Base-by-base conservation (phyloP, 2,888 invertebrate genomes). In the Agapetus fuscipes region DNA sequence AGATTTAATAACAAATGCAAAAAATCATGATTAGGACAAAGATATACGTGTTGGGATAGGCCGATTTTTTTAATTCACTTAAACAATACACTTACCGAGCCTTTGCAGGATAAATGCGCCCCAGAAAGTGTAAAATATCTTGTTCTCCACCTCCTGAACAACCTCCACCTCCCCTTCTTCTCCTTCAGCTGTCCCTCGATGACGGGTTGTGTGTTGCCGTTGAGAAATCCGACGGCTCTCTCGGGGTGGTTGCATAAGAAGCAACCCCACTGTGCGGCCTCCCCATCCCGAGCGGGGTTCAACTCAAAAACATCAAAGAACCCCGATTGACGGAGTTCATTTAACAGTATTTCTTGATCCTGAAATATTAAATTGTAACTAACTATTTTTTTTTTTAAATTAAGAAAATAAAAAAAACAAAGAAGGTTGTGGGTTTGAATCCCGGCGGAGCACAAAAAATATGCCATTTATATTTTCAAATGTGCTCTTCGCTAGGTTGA, bases 301-400 rank as follows among this genome's bases (percentile, higher is more conserved):
- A 87, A 79, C 62, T 90, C 89, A 63, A 95, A 94, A 34, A 93
- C 89, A 64, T 95, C 94, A 63, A 91, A 87, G 66, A 89, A 93
- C 1, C 91, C 84, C 3, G 83, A 80, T 51, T 83, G 78, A 12
- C 90, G 75, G 32, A 95, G 66, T 66, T 95, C 94, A 59, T 83
- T 83, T 28, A 91, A 67, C 30, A 94, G 63, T 53, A 81, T 74
- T 56, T 93, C 90, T 60, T 93, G 91, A 55, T 91, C 90, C 78
- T 83, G 51, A 28, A 34, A 41, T 24, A 32, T 33, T 37, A 6
- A 9, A 20, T 20, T n/a, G n/a, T n/a, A n/a, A n/a, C n/a, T n/a
- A n/a, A n/a, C n/a, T n/a, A n/a, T n/a, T n/a, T n/a, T n/a, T n/a
- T n/a, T n/a, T n/a, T n/a, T n/a, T n/a, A n/a, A n/a, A n/a, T n/a